These are phyloP conservation scores for Prionailurus bengalensis DNA, from an alignment of 2,113 vertebrate species.

Conservation along the genomic window DNA sequence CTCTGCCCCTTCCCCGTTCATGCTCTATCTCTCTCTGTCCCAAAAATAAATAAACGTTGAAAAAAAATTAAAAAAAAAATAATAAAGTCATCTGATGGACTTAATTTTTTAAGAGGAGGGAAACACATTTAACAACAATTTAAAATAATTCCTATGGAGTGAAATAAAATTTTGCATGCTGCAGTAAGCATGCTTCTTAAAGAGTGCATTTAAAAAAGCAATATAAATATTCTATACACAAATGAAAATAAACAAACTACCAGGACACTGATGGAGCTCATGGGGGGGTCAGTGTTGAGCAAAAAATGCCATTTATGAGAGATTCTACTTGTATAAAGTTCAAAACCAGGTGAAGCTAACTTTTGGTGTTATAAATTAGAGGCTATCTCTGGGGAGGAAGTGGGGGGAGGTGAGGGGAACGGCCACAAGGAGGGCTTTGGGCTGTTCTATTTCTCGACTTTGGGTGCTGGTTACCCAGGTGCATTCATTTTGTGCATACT, in stretches of 20 bases:
- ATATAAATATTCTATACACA: background rate
- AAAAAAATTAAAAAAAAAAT: too few relatives aligned
- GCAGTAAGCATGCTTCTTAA: too few relatives aligned
- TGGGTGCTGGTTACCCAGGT: background rate
- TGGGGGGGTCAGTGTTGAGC: background rate
- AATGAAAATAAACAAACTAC: background rate
- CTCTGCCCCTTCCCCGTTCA: too few relatives aligned
- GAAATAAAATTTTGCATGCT: background rate
- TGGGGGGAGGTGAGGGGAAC: fast-evolving
- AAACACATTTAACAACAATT: background rate
- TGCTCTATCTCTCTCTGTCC: too few relatives aligned
- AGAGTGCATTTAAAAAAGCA: background rate
- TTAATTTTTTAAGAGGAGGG: background rate
- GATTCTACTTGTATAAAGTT: background rate
- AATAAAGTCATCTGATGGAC: background rate
- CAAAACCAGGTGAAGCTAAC: background rate
- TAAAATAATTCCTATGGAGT: background rate
- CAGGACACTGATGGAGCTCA: background rate
- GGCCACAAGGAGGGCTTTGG: background rate
- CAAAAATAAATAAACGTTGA: too few relatives aligned
- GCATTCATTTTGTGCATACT: background rate
- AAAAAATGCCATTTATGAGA: background rate
- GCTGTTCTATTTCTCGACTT: background rate
- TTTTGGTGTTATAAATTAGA: background rate
- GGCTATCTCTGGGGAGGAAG: background rate